phyloP scores from a whole-genome alignment of 1,140 invertebrate species.

The Drosophila lowei region DNA sequence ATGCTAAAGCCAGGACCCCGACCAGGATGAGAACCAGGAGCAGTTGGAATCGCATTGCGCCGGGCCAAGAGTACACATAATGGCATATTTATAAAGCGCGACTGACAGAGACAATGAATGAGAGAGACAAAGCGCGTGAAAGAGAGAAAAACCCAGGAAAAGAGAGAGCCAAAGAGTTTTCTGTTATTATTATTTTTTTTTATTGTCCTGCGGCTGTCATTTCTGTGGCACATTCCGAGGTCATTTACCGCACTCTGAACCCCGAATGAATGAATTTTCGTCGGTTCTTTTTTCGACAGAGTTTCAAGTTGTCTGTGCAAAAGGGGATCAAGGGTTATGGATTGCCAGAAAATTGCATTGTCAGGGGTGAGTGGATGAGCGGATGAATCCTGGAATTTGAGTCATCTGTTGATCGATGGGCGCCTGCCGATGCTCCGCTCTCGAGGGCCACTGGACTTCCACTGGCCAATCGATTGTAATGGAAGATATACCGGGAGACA shows the following conservation, averaged over 20 bases:
- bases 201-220: slow-evolving; percentile 51
- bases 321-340: slow-evolving; percentile 46
- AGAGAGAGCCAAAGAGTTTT: slow-evolving; percentile 5
- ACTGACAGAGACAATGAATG: slow-evolving; percentile 52
- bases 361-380: slow-evolving; percentile 8
- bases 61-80: slow-evolving; percentile 69
- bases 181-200: slow-evolving; percentile 27
- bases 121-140: slow-evolving; percentile 2
- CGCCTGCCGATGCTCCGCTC: neutral
- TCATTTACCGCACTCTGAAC: slow-evolving; percentile 62
- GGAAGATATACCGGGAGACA: too few species aligned
- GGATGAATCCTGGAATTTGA: slow-evolving; percentile 25
- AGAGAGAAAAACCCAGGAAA: slow-evolving; percentile 2
- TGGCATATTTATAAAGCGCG: slow-evolving; percentile 73
- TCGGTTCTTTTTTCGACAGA: neutral
- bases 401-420: slow-evolving; percentile 52
- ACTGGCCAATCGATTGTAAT: slow-evolving; percentile 33
- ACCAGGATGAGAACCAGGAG: slow-evolving; percentile 13
- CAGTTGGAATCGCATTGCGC: slow-evolving; percentile 55
- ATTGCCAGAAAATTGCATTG: slow-evolving; percentile 52
- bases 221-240: slow-evolving; percentile 57
- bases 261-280: too few species aligned
- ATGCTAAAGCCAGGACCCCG: slow-evolving; percentile 26
- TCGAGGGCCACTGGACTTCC: neutral
- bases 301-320: slow-evolving; percentile 40